Base-by-base conservation (phyloP, 1,140 invertebrate genomes). In the Zeugodacus cucurbitae region DNA sequence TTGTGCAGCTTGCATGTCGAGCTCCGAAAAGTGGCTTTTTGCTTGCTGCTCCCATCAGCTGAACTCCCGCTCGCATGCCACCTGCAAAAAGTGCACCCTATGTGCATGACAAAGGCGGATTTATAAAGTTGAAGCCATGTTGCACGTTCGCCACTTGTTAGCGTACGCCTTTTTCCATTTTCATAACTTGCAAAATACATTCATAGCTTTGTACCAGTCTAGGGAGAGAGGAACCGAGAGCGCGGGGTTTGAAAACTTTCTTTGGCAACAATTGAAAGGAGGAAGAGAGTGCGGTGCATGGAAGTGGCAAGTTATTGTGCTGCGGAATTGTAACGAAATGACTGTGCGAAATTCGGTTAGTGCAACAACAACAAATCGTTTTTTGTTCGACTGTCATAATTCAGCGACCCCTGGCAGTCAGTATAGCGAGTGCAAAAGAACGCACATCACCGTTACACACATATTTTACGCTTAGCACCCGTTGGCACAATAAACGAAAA, bases 71-170 rank as follows among this genome's bases (percentile, higher is more conserved):
- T 22, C 22, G 44, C 2, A 6, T 37, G 5, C 37, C 3, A 82
- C 67, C 67, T 32, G 7, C 3, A 41, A 22, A 10, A n/a, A 82
- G 7, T 82, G 74, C 74, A 82, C 26, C 74, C 74, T 29, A 17
- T 48, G 74, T 82, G 74, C 74, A 82, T 82, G 41, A 82, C 41
- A 82, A 82, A 82, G 44, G 74, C 44, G 26, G 74, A 82, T 82
- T 82, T 82, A 82, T 82, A 82, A 74, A 82, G 74, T 82, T 82
- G 41, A 44, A 82, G 8, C 4, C 11, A 41, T 11, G 74, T 82
- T 82, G 37, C 74, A 82, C 74, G 74, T 82, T 48, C 74, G 41
- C 74, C 41, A 34, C 74, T 82, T 82, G 74, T 82, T 82, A 82
- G 41, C 74, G 74, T 26, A 82, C 74, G 74, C 41, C 41, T 82